Percentiles rank a stretch among this genome's conserved stretches.
phyloP scores from a whole-genome alignment of 2,888 invertebrate genomes.

The Phengaris arion region DNA sequence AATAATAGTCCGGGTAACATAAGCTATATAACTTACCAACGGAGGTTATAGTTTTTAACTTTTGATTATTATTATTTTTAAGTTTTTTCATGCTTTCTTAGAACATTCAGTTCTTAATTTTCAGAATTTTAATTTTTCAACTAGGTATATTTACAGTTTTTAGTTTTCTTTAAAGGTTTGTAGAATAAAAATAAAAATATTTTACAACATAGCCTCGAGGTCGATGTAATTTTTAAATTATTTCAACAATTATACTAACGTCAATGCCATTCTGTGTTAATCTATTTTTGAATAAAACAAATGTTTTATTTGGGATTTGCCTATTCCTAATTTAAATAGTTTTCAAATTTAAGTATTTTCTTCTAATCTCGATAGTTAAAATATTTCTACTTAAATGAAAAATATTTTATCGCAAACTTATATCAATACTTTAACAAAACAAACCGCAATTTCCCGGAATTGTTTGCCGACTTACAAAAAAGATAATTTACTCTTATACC shows the following conservation, averaged over 20 bases:
- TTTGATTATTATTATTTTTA: background rate
- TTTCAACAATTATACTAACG: background rate
- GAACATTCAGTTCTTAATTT: too few relatives aligned
- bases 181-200: background rate
- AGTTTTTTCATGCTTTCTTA: background rate
- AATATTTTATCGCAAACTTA: too few relatives aligned
- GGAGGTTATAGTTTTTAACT: background rate
- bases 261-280: background rate
- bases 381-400: too few relatives aligned
- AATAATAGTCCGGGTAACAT: too few relatives aligned
- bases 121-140: too few relatives aligned
- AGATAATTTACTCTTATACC: background rate
- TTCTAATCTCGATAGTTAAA: background rate
- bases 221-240: background rate
- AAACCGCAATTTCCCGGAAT: constrained; percentile 15
- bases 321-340: background rate
- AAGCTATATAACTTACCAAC: too few relatives aligned
- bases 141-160: too few relatives aligned
- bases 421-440: background rate
- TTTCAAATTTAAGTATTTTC: background rate
- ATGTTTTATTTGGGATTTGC: background rate
- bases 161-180: too few relatives aligned
- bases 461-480: constrained; percentile 1
- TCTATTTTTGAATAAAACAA: background rate
- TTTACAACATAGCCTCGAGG: background rate